Evolutionary conservation across 2,113 vertebrate species (phyloP).

Genomic region (Paedocypris sp.): DNA sequence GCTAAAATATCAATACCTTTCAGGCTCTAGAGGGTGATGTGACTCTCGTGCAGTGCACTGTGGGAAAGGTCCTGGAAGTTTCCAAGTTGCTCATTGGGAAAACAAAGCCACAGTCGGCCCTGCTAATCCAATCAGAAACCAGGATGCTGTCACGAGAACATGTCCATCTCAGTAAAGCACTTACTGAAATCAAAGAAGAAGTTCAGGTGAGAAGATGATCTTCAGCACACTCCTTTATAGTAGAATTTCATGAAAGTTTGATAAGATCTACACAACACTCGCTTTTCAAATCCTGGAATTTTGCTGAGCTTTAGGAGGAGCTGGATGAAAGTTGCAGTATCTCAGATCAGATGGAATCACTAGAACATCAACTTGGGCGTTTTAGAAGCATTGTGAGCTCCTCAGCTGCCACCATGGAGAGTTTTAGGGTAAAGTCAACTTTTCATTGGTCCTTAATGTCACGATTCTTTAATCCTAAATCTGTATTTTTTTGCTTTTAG

Average conservation of each 20-base stretch:
- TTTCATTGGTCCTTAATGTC: too few relatives aligned
- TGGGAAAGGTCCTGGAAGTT: constrained; percentile 47
- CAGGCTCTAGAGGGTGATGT: constrained; percentile 61
- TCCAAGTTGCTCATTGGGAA: constrained; percentile 57
- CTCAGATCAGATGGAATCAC: constrained; percentile 46
- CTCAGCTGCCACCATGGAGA: constrained; percentile 39
- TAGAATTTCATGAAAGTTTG: too few relatives aligned
- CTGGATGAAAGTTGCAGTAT: constrained; percentile 60
- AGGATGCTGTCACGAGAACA: constrained; percentile 56
- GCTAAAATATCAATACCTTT: neutral
- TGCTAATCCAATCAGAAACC: constrained; percentile 55
- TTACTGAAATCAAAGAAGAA: constrained; percentile 53
- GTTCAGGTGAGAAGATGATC: constrained; percentile 59
- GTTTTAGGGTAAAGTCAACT: constrained; percentile 49
- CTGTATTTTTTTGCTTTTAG: constrained; percentile 18
- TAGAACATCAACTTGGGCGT: constrained; percentile 53
- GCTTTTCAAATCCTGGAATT: neutral
- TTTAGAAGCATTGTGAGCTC: constrained; percentile 45
- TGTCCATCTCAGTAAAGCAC: constrained; percentile 58
- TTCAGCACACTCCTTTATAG: too few relatives aligned
- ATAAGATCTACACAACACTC: neutral
- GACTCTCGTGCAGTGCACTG: constrained; percentile 46
- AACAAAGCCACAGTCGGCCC: constrained; percentile 37
- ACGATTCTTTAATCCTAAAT: neutral
- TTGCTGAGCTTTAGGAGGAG: constrained; percentile 42